These are phyloP conservation scores for Silurus meridionalis DNA, from an alignment of 2,113 vertebrate species.

Conservation along the genomic window DNA sequence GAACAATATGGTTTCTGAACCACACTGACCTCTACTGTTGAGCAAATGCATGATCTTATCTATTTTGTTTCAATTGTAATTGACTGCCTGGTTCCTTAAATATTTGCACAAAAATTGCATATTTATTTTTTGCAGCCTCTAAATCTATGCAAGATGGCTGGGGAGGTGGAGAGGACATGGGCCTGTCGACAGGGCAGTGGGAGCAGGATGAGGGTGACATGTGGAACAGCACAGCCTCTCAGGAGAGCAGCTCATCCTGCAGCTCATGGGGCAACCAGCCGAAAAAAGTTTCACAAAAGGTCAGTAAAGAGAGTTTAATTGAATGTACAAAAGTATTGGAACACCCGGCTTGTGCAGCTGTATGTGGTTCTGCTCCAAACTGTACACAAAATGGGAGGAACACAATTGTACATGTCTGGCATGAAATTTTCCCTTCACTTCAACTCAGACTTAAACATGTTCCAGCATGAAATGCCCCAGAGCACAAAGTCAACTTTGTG, in stretches of 20 bases:
- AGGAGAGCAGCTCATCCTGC: conserved; percentile 90
- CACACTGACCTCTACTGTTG: conserved; percentile 40
- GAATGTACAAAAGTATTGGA: too few species aligned
- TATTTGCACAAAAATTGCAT: neutral
- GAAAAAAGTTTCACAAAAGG: conserved; percentile 91
- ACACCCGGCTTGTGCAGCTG: too few species aligned
- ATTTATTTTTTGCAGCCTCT: conserved; percentile 75
- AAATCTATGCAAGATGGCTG: conserved; percentile 99
- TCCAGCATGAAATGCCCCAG: too few species aligned
- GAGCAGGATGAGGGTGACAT: conserved; percentile 91
- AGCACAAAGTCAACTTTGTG: too few species aligned
- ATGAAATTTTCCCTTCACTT: too few species aligned
- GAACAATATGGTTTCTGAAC: neutral
- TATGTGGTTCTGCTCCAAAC: too few species aligned
- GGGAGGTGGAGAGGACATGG: conserved; percentile 89
- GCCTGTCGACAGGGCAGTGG: conserved; percentile 83
- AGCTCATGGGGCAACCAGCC: conserved; percentile 87
- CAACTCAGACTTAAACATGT: too few species aligned
- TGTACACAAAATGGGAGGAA: too few species aligned
- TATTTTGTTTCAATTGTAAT: neutral
- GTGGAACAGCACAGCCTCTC: conserved; percentile 92
- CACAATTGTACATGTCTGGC: too few species aligned
- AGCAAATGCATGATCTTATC: conserved; percentile 33
- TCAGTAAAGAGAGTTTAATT: conserved; percentile 48
- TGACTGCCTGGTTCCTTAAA: neutral